Conservation (phyloP, 1,140 invertebrate species). For the Prorops nasuta region DNA sequence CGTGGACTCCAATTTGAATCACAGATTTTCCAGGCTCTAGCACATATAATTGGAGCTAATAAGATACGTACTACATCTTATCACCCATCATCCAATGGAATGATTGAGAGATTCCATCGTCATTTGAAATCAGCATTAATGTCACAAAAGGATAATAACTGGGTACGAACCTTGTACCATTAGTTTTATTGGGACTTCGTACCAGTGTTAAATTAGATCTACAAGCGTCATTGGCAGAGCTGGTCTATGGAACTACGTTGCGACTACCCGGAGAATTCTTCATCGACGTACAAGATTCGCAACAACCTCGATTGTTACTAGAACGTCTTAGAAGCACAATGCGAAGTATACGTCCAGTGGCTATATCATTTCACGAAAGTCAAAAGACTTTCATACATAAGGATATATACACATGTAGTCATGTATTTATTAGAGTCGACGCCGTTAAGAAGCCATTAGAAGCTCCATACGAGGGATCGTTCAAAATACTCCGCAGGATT, state of each 20-base stretch:
- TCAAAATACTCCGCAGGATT: too few relatives aligned
- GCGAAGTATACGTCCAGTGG: neutral
- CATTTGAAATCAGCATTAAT: neutral
- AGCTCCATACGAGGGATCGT: neutral
- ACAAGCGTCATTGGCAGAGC: neutral
- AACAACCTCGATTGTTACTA: neutral
- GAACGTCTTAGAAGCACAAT: neutral
- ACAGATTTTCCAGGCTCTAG: neutral
- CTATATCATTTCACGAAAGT: neutral
- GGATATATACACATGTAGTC: neutral
- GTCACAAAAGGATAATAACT: neutral
- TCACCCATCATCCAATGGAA: neutral
- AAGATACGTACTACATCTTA: neutral
- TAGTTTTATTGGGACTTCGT: neutral
- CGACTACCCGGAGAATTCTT: neutral
- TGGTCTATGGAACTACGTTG: neutral
- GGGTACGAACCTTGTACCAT: neutral
- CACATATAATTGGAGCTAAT: neutral
- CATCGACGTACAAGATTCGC: neutral
- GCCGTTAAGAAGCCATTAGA: neutral
- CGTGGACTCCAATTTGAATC: neutral
- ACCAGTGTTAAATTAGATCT: neutral
- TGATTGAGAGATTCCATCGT: neutral
- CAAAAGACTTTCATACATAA: neutral
- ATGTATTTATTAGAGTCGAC: neutral